phyloP scores from a whole-genome alignment of 2,797 vertebrate species.

The Gymnothorax javanicus region DNA sequence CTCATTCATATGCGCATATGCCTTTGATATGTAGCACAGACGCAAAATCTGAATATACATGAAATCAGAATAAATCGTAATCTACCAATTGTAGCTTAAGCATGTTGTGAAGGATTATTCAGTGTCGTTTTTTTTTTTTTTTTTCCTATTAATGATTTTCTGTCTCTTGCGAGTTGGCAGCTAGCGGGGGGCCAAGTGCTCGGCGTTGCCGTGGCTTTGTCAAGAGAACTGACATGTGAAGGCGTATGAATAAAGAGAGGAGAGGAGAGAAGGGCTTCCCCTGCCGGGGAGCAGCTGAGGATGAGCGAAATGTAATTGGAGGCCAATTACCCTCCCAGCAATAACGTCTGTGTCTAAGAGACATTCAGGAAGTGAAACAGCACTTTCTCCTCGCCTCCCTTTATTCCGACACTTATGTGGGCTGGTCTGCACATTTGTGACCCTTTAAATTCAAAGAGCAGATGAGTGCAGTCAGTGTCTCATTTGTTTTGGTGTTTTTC shows the following conservation, averaged over 20 bases:
- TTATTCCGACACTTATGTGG: not conserved
- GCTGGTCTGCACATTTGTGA: not conserved
- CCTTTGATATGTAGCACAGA: not conserved
- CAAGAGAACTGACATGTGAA: not conserved
- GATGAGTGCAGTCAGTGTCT: not conserved
- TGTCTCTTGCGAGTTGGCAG: not conserved
- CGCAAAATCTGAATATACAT: not conserved
- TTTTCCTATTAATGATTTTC: not conserved
- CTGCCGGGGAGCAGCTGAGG: constrained; percentile 6
- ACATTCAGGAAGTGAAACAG: not conserved
- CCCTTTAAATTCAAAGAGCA: not conserved
- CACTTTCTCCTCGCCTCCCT: not conserved
- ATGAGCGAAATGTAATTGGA: not conserved
- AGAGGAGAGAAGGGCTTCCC: not conserved
- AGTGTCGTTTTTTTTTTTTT: not conserved
- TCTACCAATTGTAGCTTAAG: not conserved
- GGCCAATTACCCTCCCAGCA: not conserved
- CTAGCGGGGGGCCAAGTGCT: not conserved
- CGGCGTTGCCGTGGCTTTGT: not conserved
- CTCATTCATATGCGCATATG: constrained; percentile 14
- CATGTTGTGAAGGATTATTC: not conserved
- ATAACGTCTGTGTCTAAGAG: not conserved
- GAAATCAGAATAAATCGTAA: not conserved
- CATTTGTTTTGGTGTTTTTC: not conserved
- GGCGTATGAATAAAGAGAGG: not conserved